phyloP scores from a whole-genome alignment of 2,888 invertebrate species.

The Oasisia sp. region DNA sequence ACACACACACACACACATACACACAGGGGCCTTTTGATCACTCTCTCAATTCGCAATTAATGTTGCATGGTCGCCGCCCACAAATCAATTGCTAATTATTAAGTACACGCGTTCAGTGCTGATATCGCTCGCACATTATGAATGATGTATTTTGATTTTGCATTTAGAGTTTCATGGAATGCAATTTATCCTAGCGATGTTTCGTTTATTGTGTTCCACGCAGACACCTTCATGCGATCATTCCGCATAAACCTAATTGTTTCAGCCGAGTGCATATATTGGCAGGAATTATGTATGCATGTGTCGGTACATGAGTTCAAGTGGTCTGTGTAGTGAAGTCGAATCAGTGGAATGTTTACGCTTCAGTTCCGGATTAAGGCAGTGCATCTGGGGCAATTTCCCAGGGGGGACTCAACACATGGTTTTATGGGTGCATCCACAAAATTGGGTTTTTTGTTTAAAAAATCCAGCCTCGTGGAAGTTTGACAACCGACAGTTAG shows the following conservation, averaged over 20 bases:
- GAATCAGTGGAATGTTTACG: not conserved
- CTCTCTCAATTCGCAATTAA: not conserved
- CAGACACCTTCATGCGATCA: too few relatives aligned
- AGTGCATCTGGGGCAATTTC: too few relatives aligned
- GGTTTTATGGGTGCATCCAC: too few relatives aligned
- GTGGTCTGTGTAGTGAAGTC: not conserved
- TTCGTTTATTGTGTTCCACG: not conserved
- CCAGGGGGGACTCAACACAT: too few relatives aligned
- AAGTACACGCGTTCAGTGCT: not conserved
- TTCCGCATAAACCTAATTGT: not conserved
- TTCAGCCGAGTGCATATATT: not conserved
- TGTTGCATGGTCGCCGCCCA: not conserved
- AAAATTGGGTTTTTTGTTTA: too few relatives aligned
- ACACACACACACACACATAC: too few relatives aligned
- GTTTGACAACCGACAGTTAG: too few relatives aligned
- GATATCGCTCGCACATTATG: not conserved
- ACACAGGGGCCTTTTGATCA: not conserved
- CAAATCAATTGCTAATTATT: slow-evolving; percentile 12
- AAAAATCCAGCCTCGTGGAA: too few relatives aligned
- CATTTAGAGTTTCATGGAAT: not conserved
- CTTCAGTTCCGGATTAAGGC: too few relatives aligned
- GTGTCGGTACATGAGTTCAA: not conserved
- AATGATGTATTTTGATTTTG: not conserved
- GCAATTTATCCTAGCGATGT: not conserved
- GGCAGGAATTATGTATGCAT: not conserved